Base-by-base conservation (phyloP, 2,888 invertebrate species). In the Drosophila colorata region DNA sequence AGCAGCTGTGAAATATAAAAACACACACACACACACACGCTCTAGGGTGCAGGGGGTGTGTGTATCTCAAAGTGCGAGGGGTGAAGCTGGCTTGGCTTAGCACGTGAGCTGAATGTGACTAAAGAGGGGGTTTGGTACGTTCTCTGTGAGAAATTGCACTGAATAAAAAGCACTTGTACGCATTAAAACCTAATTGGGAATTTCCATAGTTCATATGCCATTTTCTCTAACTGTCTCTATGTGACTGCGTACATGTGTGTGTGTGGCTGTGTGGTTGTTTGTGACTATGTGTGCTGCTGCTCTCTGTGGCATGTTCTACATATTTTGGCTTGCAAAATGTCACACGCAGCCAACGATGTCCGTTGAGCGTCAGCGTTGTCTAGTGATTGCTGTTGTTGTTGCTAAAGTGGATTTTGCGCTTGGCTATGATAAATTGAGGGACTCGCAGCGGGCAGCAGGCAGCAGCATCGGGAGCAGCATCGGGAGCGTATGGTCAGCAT, bases 131-230 rank as follows among this genome's bases (percentile, higher is more conserved):
- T 47, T 11, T 35, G 51, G 28, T 20, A 33, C n/a, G 51, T 56
- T 64, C 52, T 66, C 71, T 71, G 65, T 89, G 85, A 86, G 88
- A 88, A 89, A 86, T 86, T 75, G 89, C 85, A 86, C 69, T 83
- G 89, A 88, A 89, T 89, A 80, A 89, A 85, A 78, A 90, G 76
- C 86, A 89, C 89, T 88, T 88, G 89, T 80, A 76, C 87, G 72
- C 83, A 89, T 90, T 89, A 90, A 88, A 80, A 78, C 83, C 88
- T 90, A 88, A 88, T 90, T 90, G 89, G 88, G 88, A 88, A 86
- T 86, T 90, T 89, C 89, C 88, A 89, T 89, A 89, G 78, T 80
- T 88, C 88, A 87, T 89, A 84, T 85, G 85, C 69, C 75, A 81
- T 73, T 67, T 85, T 75, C 82, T 69, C 82, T 63, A 70, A 73